A percentile compares a stretch with the other conserved stretches of the same genome.
Evolutionary conservation across 1,140 invertebrate genomes (phyloP).

Genomic region (Hirudo medicinalis): DNA sequence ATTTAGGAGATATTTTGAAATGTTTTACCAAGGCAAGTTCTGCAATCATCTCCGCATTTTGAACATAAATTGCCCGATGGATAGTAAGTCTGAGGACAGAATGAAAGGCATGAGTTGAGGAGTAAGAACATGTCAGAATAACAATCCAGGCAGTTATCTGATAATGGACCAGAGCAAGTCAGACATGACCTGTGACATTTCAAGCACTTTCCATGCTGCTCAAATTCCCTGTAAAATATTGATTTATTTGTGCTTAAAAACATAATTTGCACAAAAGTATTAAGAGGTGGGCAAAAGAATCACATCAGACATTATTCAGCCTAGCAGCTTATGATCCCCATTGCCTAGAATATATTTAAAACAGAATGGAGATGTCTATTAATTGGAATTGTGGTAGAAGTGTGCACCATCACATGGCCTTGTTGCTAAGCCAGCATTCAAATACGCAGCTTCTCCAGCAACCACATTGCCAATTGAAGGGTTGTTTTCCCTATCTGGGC

Average conservation of each 20-base stretch:
- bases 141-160: background rate
- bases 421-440: no score
- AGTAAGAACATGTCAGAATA: background rate
- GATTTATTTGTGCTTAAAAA: background rate
- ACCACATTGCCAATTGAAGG: no score
- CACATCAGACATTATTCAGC: no score
- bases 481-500: no score
- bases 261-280: background rate
- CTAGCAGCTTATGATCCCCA: no score
- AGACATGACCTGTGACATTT: constrained; percentile 17
- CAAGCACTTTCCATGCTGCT: background rate
- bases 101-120: background rate
- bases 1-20: no score
- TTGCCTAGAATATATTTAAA: no score
- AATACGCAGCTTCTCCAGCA: no score
- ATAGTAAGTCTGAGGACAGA: constrained; percentile 11
- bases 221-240: constrained; percentile 5
- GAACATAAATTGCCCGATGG: constrained; percentile 7
- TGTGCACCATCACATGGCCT: no score
- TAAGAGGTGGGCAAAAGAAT: no score
- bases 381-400: no score
- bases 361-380: no score
- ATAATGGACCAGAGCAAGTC: constrained; percentile 1
- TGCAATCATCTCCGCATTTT: background rate
- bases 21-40: background rate